phyloP scores from a whole-genome alignment of 37 sponge, comb jelly and placozoan genomes.

The Geodia barretti region DNA sequence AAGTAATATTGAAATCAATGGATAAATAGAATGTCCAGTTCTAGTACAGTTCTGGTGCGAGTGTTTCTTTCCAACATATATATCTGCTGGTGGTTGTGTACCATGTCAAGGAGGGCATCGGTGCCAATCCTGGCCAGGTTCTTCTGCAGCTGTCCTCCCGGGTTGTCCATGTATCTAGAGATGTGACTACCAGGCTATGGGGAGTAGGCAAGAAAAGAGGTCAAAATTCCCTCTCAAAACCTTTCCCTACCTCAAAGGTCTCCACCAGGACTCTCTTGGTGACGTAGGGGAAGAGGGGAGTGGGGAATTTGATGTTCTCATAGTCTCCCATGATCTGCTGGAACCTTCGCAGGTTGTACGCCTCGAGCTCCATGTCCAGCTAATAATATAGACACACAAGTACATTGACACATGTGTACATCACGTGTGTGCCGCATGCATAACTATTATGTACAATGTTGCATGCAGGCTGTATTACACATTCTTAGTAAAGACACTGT shows the following conservation, averaged over 20 bases:
- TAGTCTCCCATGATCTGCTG: constrained; percentile 16
- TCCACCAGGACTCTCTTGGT: constrained; percentile 66
- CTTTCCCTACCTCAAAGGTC: constrained; percentile 58
- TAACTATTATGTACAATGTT: no score
- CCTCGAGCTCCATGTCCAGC: constrained; percentile 66
- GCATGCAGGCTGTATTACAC: no score
- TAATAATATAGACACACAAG: no score
- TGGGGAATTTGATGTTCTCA: constrained; percentile 55
- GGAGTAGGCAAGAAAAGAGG: not conserved
- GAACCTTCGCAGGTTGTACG: constrained; percentile 51
- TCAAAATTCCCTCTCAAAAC: not conserved
- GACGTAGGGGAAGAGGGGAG: constrained; percentile 59
- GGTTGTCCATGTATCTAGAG: constrained; percentile 37
- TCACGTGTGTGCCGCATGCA: no score
- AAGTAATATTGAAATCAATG: no score
- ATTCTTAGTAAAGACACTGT: no score
- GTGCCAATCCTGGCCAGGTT: constrained; percentile 54
- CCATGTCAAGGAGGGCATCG: constrained; percentile 65
- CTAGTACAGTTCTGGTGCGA: no score
- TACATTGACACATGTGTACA: no score
- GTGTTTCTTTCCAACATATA: no score
- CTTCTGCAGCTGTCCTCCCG: constrained; percentile 44
- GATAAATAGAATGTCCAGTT: no score
- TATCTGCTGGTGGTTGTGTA: no score
- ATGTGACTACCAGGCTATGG: constrained; percentile 45